Percentiles rank a stretch among this genome's conserved stretches.
Conservation (phyloP, 2,888 invertebrate genomes). For the Ditylenchus weischeri region DNA sequence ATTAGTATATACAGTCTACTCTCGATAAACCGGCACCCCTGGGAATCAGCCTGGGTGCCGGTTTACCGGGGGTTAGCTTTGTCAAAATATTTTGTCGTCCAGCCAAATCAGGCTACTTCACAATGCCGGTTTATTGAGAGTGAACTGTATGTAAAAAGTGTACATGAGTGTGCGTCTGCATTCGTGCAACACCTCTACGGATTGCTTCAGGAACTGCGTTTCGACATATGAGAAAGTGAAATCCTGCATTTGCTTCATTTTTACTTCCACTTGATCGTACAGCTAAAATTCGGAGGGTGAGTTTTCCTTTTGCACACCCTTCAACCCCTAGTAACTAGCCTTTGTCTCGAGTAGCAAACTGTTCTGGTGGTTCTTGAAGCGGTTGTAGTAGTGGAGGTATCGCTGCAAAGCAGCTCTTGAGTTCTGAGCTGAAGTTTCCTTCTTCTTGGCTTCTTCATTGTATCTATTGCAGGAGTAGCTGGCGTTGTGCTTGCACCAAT, state of each 20-base stretch:
- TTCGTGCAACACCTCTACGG: slow-evolving; percentile 65
- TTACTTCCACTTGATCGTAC: slow-evolving; percentile 88
- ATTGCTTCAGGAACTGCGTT: slow-evolving; percentile 95
- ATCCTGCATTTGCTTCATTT: slow-evolving; percentile 99
- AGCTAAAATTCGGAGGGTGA: slow-evolving; percentile 62
- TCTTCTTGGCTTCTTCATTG: slow-evolving; percentile 92
- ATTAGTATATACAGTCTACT: no score
- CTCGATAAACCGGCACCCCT: no score
- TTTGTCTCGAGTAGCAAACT: slow-evolving; percentile 94
- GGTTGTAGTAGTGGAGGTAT: slow-evolving; percentile 95
- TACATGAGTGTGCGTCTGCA: slow-evolving; percentile 98
- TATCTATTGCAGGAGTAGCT: slow-evolving; percentile 86
- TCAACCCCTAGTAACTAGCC: slow-evolving; percentile 47
- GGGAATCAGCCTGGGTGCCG: no score
- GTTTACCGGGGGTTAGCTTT: no score
- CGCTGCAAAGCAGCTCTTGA: slow-evolving; percentile 83
- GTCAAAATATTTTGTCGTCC: no score
- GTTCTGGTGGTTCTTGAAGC: slow-evolving; percentile 99
- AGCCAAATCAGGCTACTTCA: no score
- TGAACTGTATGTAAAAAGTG: slow-evolving; percentile 45
- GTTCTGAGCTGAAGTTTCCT: slow-evolving; percentile 81
- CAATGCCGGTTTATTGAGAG: no score
- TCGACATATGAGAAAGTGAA: slow-evolving; percentile 99
- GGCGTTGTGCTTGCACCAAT: slow-evolving; percentile 77
- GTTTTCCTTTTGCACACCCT: no score